A percentile compares a stretch with the other conserved stretches of the same genome.
These are phyloP conservation scores for Drosophila sucinea DNA, from an alignment of 1,140 invertebrate species.

Conservation along the genomic window DNA sequence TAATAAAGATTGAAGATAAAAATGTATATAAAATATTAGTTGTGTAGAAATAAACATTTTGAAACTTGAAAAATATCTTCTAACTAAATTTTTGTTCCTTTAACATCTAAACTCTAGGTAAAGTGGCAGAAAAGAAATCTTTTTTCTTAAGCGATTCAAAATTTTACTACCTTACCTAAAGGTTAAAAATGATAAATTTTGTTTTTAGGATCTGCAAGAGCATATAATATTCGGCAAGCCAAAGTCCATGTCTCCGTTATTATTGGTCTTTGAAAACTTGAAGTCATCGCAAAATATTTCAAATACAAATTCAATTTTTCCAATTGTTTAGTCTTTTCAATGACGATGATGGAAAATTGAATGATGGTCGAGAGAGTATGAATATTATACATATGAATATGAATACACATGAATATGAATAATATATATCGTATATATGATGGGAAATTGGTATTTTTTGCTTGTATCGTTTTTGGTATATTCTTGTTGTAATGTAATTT, in stretches of 20 bases:
- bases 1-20: too few species aligned
- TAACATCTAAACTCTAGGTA: too few species aligned
- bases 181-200: too few species aligned
- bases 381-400: slow-evolving; percentile 22
- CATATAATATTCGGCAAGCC: slow-evolving; percentile 2
- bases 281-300: slow-evolving; percentile 53
- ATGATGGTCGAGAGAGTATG: slow-evolving; percentile 53
- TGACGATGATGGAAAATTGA: slow-evolving; percentile 62
- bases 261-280: slow-evolving; percentile 27
- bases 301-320: slow-evolving; percentile 48
- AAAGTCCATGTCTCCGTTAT: slow-evolving; percentile 3
- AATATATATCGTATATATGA: slow-evolving; percentile 33
- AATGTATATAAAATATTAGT: too few species aligned
- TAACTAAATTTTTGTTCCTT: too few species aligned
- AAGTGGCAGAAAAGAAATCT: too few species aligned
- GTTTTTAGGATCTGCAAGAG: slow-evolving; percentile 5
- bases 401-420: slow-evolving; percentile 21
- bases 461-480: slow-evolving; percentile 22
- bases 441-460: slow-evolving; percentile 40
- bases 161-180: too few species aligned
- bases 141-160: too few species aligned
- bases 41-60: too few species aligned
- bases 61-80: too few species aligned
- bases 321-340: slow-evolving; percentile 57
- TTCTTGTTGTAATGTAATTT: slow-evolving; percentile 25